phyloP scores from a whole-genome alignment of 2,113 vertebrate genomes.

The Cathartes aura region DNA sequence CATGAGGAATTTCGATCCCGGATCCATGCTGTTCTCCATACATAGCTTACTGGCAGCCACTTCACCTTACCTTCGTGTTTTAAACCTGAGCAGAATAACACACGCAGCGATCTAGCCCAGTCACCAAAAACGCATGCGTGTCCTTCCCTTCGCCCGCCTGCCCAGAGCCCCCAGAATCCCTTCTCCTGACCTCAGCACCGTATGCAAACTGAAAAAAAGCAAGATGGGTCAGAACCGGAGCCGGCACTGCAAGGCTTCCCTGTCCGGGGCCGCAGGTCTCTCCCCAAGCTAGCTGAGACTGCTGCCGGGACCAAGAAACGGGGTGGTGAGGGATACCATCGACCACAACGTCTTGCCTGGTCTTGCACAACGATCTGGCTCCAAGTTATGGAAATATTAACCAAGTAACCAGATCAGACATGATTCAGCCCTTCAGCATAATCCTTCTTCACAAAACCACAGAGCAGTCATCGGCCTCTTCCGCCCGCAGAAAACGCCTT shows the following conservation, averaged over 20 bases:
- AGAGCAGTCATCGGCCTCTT: conserved; percentile 15
- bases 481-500: background rate
- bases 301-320: background rate
- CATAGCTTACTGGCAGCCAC: background rate
- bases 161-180: background rate
- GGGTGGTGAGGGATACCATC: conserved; percentile 32
- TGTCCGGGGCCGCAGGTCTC: background rate
- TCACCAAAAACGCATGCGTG: fast-evolving
- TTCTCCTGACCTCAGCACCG: background rate
- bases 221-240: fast-evolving
- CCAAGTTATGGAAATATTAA: conserved; percentile 49
- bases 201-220: fast-evolving
- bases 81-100: background rate
- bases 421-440: conserved; percentile 65
- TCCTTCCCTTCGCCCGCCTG: background rate
- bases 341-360: background rate
- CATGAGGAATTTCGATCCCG: fast-evolving
- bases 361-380: conserved; percentile 64
- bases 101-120: fast-evolving
- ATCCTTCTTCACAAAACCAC: conserved; percentile 59
- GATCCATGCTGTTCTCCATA: background rate
- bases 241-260: background rate
- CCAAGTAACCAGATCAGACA: conserved; percentile 63
- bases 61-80: background rate
- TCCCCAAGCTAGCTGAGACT: background rate